Conservation (phyloP, 2,888 invertebrate genomes). For the Netelia virgata region DNA sequence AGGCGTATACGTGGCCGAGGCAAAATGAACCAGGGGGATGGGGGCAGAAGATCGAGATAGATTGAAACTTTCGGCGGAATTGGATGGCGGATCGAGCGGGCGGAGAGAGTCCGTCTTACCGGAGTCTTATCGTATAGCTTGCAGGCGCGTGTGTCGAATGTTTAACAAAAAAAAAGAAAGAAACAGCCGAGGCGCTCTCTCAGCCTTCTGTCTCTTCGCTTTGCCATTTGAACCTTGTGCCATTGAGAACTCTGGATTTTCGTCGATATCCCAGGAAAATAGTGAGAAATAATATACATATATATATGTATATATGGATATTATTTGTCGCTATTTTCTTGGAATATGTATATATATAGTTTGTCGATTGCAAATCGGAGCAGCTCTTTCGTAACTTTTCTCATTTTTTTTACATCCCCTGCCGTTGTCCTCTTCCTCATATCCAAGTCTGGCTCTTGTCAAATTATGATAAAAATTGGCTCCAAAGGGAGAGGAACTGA, state of each 20-base stretch:
- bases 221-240: constrained; percentile 9
- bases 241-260: constrained; percentile 18
- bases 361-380: background rate
- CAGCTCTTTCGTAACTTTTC: background rate
- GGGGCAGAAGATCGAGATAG: constrained; percentile 74
- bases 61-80: constrained; percentile 81
- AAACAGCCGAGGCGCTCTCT: constrained; percentile 36
- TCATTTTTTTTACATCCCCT: background rate
- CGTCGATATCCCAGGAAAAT: background rate
- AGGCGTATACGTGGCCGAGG: constrained; percentile 14
- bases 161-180: constrained; percentile 74
- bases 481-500: constrained; percentile 1
- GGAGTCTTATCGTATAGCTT: constrained; percentile 77
- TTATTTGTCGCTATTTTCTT: background rate
- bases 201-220: constrained; percentile 13
- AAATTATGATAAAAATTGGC: constrained; percentile 22
- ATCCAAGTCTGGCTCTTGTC: constrained; percentile 3
- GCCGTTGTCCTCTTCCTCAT: background rate
- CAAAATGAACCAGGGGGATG: constrained; percentile 62
- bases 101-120: constrained; percentile 69
- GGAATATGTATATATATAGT: no score
- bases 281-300: background rate
- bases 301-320: background rate
- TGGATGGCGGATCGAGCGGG: constrained; percentile 79
- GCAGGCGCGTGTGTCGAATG: constrained; percentile 79